Evolutionary conservation across 1,140 invertebrate species (phyloP).

Genomic region (Cydia splendana): DNA sequence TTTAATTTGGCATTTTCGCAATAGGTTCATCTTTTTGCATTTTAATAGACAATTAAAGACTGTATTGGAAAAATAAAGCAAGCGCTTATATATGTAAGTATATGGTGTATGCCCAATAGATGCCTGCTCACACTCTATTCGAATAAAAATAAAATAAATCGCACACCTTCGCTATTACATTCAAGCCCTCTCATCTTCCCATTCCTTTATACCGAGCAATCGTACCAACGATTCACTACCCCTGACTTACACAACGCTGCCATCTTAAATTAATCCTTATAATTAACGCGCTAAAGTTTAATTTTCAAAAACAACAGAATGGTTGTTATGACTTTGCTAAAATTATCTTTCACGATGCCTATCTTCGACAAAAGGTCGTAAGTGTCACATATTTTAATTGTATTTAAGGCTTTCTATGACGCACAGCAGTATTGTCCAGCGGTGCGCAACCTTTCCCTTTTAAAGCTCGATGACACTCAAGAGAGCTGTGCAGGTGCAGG

Average conservation of each 20-base stretch:
- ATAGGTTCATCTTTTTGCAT: no score
- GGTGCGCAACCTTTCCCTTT: constrained; percentile 15
- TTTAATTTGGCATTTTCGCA: no score
- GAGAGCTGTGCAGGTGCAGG: constrained; percentile 28
- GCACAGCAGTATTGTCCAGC: background rate
- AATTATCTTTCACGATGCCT: background rate
- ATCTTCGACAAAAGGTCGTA: background rate
- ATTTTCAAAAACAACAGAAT: background rate
- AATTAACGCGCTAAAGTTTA: background rate
- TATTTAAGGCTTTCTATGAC: background rate
- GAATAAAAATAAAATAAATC: constrained; percentile 7
- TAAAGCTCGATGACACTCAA: constrained; percentile 26
- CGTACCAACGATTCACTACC: background rate
- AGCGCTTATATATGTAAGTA: no score
- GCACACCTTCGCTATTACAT: constrained; percentile 13
- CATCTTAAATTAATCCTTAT: background rate
- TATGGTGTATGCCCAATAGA: background rate
- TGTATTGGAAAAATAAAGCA: no score
- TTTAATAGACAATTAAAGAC: no score
- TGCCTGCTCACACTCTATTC: background rate
- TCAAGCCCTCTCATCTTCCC: constrained; percentile 6
- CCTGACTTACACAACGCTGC: background rate
- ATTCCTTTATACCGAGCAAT: constrained; percentile 6
- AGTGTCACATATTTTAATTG: background rate
- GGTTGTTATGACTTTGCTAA: background rate